Evolutionary conservation across 35 echinoderm and acorn worm genomes (phyloP).

Genomic region (Holothuria glaberrima): DNA sequence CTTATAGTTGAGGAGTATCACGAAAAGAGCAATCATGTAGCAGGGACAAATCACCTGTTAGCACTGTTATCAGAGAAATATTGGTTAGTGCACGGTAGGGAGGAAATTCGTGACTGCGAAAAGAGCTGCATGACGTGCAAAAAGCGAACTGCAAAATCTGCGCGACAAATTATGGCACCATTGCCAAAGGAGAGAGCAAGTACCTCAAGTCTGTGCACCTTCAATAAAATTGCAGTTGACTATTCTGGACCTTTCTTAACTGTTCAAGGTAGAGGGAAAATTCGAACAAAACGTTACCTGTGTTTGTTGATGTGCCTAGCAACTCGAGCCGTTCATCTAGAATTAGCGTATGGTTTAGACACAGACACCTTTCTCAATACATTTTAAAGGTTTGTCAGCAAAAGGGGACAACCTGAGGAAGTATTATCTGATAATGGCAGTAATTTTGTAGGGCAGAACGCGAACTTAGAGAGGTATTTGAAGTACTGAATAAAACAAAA

Average conservation of each 20-base stretch:
- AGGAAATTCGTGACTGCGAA: conserved; percentile 57
- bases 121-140: conserved; percentile 43
- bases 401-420: conserved; percentile 37
- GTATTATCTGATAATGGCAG: conserved; percentile 69
- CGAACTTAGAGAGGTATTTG: conserved; percentile 49
- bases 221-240: conserved; percentile 47
- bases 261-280: conserved; percentile 42
- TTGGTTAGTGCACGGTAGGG: conserved; percentile 44
- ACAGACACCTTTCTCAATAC: conserved; percentile 61
- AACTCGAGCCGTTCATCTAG: conserved; percentile 57
- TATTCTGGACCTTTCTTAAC: conserved; percentile 59
- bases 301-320: conserved; percentile 51
- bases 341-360: conserved; percentile 57
- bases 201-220: conserved; percentile 8
- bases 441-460: conserved; percentile 59
- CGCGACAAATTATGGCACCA: conserved; percentile 39
- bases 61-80: conserved; percentile 50
- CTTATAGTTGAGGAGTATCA: conserved; percentile 48
- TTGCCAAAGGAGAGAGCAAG: conserved; percentile 23
- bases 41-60: conserved; percentile 47
- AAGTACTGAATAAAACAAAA: conserved; percentile 16
- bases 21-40: conserved; percentile 31
- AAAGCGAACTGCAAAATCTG: conserved; percentile 23
- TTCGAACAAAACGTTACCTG: conserved; percentile 43
- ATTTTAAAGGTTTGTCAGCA: conserved; percentile 50